phyloP scores from a whole-genome alignment of 1,140 invertebrate genomes.

The Physella acuta region DNA sequence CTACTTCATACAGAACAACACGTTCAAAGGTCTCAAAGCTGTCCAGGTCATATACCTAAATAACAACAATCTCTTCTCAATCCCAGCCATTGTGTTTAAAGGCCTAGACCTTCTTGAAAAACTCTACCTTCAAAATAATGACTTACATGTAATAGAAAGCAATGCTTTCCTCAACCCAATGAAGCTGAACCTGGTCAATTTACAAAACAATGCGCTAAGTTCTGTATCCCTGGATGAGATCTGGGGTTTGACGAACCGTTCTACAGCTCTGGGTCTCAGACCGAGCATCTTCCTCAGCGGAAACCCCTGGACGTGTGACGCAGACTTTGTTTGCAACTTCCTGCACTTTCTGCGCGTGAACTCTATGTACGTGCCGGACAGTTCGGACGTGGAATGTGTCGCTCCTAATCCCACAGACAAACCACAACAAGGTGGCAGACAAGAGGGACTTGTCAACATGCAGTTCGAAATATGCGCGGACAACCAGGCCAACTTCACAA shows the following conservation, averaged over 20 bases:
- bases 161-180: conserved; percentile 27
- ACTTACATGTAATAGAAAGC: conserved; percentile 32
- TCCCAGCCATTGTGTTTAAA: conserved; percentile 29
- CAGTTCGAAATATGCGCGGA: conserved; percentile 16
- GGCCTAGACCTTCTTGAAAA: conserved; percentile 32
- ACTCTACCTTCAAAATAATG: conserved; percentile 38
- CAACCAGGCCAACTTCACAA: conserved; percentile 23
- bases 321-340: conserved; percentile 30
- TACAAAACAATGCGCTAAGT: conserved; percentile 35
- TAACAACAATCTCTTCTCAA: conserved; percentile 31
- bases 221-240: conserved; percentile 25
- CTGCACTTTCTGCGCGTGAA: conserved; percentile 22
- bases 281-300: conserved; percentile 25
- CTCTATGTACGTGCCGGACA: conserved; percentile 27
- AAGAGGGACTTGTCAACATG: conserved; percentile 13
- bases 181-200: conserved; percentile 24
- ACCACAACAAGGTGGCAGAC: no score
- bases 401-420: background rate
- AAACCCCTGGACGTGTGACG: conserved; percentile 43
- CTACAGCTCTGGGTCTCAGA: background rate
- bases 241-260: background rate
- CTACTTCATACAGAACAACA: conserved; percentile 32
- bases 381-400: conserved; percentile 27
- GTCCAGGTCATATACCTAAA: conserved; percentile 36
- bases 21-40: conserved; percentile 33